Conservation (phyloP, 2,888 invertebrate species). For the Heliconius ethilla region DNA sequence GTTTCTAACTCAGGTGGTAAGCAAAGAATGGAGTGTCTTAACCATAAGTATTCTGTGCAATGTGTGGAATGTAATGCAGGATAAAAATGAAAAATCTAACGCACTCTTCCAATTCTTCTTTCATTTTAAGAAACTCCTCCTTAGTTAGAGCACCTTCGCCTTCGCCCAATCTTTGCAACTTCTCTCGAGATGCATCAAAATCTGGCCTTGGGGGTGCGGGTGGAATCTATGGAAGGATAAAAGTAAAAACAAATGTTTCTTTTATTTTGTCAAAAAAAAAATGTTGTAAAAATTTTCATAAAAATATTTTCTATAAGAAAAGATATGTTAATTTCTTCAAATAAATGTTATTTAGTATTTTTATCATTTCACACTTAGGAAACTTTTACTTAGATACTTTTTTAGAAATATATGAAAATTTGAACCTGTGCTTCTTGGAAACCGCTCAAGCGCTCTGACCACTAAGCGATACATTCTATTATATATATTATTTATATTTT, state of each 20-base stretch:
- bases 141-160: conserved; percentile 99
- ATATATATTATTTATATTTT: no score
- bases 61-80: no score
- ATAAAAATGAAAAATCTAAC: conserved; percentile 57
- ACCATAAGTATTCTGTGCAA: no score
- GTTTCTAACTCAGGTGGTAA: no score
- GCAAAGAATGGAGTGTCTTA: no score
- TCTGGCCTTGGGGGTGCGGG: conserved; percentile 97
- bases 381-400: no score
- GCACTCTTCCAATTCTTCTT: conserved; percentile 99
- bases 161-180: conserved; percentile 97
- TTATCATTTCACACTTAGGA: no score
- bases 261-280: not conserved
- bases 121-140: conserved; percentile 99
- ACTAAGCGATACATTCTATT: no score
- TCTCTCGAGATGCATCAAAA: conserved; percentile 99
- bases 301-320: not conserved
- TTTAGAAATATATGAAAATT: no score
- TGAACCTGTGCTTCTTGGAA: no score
- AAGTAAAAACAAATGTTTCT: not conserved
- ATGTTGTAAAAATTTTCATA: not conserved
- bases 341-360: no score
- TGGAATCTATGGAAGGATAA: conserved; percentile 85
- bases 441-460: no score
- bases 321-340: not conserved